Evolutionary conservation across 2,888 invertebrate genomes (phyloP), one percentile per base, ranked within the genome.

Genomic region (Poecilus cupreus): DNA sequence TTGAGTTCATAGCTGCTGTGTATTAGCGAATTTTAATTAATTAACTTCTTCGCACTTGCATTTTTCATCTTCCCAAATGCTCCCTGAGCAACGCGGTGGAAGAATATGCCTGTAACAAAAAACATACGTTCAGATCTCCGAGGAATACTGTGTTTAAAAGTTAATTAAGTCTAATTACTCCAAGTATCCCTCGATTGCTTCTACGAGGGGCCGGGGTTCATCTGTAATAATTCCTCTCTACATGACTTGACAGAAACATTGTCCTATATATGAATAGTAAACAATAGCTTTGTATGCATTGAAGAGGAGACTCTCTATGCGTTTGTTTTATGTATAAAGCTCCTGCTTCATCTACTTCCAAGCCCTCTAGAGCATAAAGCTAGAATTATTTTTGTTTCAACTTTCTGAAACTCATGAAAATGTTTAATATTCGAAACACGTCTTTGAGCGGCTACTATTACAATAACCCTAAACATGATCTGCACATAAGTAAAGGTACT

Each of bases 41-140:
- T 80, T 80, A 80, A 80, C 80, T 80, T 80, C 54, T 72, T 80
- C 70, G 70, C 72, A 80, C 72, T 80, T 80, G 72, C 70, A 57
- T 80, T 80, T 72, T 80, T 72, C 80, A 80, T 80, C 79, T 79
- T 79, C 60, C 49, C 32, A 79, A 79, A 79, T 79, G 78, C 51
- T 68, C 51, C 49, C 64, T 24, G 13, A 16, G 20, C 54, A 46
- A 46, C 46, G 46, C 32, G 54, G 22, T 54, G 22, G 20, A 8
- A 22, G n/a, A 22, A 68, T 37, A 18, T 37, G 13, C 64, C 64
- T 68, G 70, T 4, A 70, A 79, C 37, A 70, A 64, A 77, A 79
- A 68, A 68, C 49, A 79, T 18, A 79, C 64, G 68, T 51, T 79
- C 26, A 76, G 6, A 16, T 22, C 76, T 54, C 16, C 2, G 26